These are phyloP conservation scores for Heterotis niloticus DNA, from an alignment of 2,113 vertebrate species.

Conservation along the genomic window DNA sequence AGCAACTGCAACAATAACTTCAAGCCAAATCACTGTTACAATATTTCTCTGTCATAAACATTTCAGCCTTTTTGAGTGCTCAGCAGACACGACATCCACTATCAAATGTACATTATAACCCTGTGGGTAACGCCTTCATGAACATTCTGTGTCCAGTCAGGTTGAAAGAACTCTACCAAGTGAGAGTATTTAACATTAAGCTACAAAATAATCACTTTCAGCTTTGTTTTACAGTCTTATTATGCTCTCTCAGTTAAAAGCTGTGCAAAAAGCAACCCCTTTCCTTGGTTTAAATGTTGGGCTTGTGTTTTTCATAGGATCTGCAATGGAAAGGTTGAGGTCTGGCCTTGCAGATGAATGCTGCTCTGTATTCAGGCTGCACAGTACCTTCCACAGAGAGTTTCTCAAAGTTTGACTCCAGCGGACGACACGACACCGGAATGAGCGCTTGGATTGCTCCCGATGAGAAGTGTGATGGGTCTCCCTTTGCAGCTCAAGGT, in stretches of 20 bases:
- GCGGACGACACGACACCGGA: background rate
- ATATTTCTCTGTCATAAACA: background rate
- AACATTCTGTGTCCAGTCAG: no score
- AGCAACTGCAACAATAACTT: background rate
- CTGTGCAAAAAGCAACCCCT: no score
- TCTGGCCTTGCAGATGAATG: background rate
- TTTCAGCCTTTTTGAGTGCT: no score
- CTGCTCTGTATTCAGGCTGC: constrained; percentile 13
- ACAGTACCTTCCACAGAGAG: background rate
- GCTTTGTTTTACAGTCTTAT: background rate
- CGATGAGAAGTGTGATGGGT: background rate
- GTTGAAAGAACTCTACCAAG: no score
- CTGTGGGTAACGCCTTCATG: no score
- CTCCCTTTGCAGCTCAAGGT: constrained; percentile 16
- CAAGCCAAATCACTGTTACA: background rate
- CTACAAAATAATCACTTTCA: no score
- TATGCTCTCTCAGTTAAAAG: background rate
- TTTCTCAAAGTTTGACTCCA: constrained; percentile 7
- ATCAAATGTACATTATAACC: background rate
- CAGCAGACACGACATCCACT: no score
- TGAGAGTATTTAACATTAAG: no score
- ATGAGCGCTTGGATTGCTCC: constrained; percentile 7
- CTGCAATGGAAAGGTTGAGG: no score
- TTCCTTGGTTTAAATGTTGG: background rate
- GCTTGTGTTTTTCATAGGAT: background rate